Evolutionary conservation across 2,888 invertebrate species (phyloP).

Genomic region (Pediacus dermestoides): DNA sequence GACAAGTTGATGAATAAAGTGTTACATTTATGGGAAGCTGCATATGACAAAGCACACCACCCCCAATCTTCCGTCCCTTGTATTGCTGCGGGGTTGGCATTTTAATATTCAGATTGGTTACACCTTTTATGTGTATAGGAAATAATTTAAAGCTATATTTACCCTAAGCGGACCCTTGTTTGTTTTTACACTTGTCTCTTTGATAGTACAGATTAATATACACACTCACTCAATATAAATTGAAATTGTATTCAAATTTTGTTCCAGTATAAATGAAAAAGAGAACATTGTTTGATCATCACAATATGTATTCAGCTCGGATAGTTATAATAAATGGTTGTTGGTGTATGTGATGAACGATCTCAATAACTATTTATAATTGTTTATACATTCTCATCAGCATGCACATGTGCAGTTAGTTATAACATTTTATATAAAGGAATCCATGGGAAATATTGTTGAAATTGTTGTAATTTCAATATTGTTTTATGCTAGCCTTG

Average conservation of each 20-base stretch:
- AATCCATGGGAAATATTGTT: conserved; percentile 12
- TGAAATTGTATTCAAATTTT: conserved; percentile 37
- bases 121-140: conserved; percentile 52
- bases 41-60: conserved; percentile 45
- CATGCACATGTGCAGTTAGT: conserved; percentile 38
- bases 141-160: conserved; percentile 50
- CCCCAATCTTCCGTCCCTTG: conserved; percentile 21
- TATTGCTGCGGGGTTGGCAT: conserved; percentile 31
- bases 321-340: conserved; percentile 33
- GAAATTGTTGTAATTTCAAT: too few species aligned
- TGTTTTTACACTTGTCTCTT: conserved; percentile 52
- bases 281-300: conserved; percentile 2
- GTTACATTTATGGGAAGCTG: conserved; percentile 49
- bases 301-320: conserved; percentile 6
- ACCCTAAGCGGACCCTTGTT: conserved; percentile 46
- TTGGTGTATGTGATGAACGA: conserved; percentile 35
- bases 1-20: conserved; percentile 48
- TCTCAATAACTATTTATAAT: conserved; percentile 36
- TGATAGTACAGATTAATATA: conserved; percentile 44
- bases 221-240: conserved; percentile 25
- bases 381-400: conserved; percentile 39
- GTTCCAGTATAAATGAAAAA: conserved; percentile 10
- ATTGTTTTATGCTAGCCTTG: not conserved
- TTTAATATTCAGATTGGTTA: conserved; percentile 53
- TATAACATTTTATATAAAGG: conserved; percentile 30